Evolutionary conservation across 2,888 invertebrate species (phyloP), one percentile per base, ranked within the genome.

Genomic region (Cheilosia vernalis): DNA sequence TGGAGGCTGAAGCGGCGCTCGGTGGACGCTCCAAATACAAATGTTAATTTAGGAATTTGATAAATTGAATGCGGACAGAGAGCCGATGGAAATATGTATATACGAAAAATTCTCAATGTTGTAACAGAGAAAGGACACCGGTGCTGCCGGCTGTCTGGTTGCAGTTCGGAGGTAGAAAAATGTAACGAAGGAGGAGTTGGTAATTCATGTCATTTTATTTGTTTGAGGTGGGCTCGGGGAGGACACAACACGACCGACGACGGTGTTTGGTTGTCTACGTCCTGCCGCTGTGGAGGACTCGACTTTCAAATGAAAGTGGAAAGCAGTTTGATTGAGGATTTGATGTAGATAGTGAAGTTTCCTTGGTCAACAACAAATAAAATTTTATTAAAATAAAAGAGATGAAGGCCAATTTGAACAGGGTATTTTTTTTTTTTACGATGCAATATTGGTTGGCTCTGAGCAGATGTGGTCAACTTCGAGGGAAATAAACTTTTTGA

Each of bases 21-120:
- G 60, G 61, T 15, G 37, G 60, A 47, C 64, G 47, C 40, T 24
- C 49, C 64, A 70, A 80, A 74, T 69, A 70, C 80, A 80, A 85
- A 80, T 85, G 84, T 63, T 80, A 85, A 85, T 80, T 85, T 76
- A 85, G 76, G 70, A 51, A 80, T 80, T 80, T 80, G 84, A 80
- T 80, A 80, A 84, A 84, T 76, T 85, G 80, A 85, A 85, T 85
- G 70, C 80, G 74, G 84, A 84, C 74, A 53, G 72, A 49, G 42
- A 30, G 78, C 74, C 84, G 53, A 70, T 80, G 70, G 61, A 78
- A 61, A 77, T 49, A 60, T 81, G 64, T 55, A 17, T 81, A 69
- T 55, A 17, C 55, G 15, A 55, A 33, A 58, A 64, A 58, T 64
- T 76, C 40, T 55, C 66, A 60, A 72, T 55, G 69, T 73, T 83